Base-by-base conservation (phyloP, 2,113 vertebrate genomes). In the Panurus biarmicus region DNA sequence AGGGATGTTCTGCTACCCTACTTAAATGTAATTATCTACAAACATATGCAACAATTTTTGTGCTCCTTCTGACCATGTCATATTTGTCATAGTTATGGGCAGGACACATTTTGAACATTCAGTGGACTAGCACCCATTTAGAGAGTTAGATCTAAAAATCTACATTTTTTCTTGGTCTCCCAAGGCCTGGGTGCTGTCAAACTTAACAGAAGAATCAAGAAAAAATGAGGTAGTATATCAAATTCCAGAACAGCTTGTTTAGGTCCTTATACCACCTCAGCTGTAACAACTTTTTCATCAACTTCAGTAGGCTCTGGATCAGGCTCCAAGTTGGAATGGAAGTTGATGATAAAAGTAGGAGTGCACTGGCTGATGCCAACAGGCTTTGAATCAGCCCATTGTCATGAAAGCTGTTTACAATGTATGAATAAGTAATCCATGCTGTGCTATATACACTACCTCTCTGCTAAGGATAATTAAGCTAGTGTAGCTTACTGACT, bases 381-480 rank as follows among this genome's bases (percentile, higher is more conserved):
- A 2, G 51, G 62, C 40, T 95, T 89, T 83, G 71, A 87, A 83
- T 87, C 44, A 47, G 45, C 11, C 71, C 61, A 60, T 82, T 92
- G 61, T 83, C 88, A 95, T 56, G 44, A 65, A 96, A 95, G 44
- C n/a, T 66, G 53, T 74, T 95, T 85, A 53, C 44, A 83, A 47
- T 12, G 4, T 76, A 69, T 25, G 42, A 91, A 40, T 40, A 94
- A 95, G 47, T 54, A 85, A 89, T 62, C 75, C 82, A 71, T 35
- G 25, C 71, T 74, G 47, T 36, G 64, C 53, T 93, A 40, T 16
- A 77, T 35, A 48, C 36, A 24, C 64, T 73, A 58, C 28, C 24
- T 73, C 66, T 36, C 36, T 50, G 23, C 42, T 77, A 35, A 81
- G 70, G 44, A 70, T 79, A 73, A 84, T 87, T 50, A 84, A 38